Percentiles rank a stretch among this genome's conserved stretches.
These are phyloP conservation scores for Poeciliopsis gracilis DNA, from an alignment of 2,797 vertebrate species.

Conservation along the genomic window DNA sequence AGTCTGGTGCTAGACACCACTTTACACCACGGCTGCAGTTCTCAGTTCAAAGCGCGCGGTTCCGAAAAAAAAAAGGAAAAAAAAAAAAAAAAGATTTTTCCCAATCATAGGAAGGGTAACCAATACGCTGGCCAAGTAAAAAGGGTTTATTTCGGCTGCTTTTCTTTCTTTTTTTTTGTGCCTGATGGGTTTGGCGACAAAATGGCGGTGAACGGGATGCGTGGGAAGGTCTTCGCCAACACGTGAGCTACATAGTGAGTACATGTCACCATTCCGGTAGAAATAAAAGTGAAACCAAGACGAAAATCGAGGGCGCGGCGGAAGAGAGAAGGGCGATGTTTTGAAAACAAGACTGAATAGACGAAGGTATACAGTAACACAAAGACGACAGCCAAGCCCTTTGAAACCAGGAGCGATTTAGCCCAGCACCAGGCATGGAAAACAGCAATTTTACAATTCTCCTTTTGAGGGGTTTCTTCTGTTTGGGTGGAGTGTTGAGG, in stretches of 20 bases:
- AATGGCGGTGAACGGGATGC: slow-evolving; percentile 62
- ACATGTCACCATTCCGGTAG: slow-evolving; percentile 48
- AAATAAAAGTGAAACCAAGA: slow-evolving; percentile 55
- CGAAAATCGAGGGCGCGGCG: slow-evolving; percentile 38
- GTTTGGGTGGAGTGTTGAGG: slow-evolving; percentile 67
- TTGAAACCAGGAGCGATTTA: slow-evolving; percentile 52
- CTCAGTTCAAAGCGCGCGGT: slow-evolving; percentile 62
- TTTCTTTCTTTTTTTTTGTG: slow-evolving; percentile 19
- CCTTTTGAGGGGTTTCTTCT: slow-evolving; percentile 71
- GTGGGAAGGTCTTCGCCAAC: slow-evolving; percentile 57
- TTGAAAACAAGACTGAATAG: slow-evolving; percentile 65
- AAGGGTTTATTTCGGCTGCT: slow-evolving; percentile 28
- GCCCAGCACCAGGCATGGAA: slow-evolving; percentile 46
- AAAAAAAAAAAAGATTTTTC: slow-evolving; percentile 15
- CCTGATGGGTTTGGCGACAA: slow-evolving; percentile 54
- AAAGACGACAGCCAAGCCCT: slow-evolving; percentile 59
- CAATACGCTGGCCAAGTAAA: slow-evolving; percentile 42
- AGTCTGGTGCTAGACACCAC: slow-evolving; percentile 73
- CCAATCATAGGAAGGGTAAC: slow-evolving; percentile 48
- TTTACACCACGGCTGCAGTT: slow-evolving; percentile 67
- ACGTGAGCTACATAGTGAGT: slow-evolving; percentile 49
- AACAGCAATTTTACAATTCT: slow-evolving; percentile 69
- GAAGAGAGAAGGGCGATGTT: slow-evolving; percentile 56
- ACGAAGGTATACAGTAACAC: slow-evolving; percentile 69
- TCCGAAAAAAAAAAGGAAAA: slow-evolving; percentile 33